A percentile compares a stretch with the other conserved stretches of the same genome.
Conservation (phyloP, 2,888 invertebrate species). For the Autographa pulchrina region DNA sequence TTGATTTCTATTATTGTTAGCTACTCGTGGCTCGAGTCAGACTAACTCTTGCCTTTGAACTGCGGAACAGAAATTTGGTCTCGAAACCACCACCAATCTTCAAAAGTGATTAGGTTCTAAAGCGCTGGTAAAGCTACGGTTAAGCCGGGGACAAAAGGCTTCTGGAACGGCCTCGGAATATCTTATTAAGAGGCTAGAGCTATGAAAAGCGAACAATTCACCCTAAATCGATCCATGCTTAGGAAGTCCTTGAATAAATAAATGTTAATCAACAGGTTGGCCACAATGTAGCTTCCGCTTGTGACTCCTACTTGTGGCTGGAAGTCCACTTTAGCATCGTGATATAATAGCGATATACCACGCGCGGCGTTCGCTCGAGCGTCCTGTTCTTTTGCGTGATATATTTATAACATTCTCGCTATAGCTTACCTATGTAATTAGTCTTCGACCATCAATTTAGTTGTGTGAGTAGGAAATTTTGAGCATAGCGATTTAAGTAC, state of each 20-base stretch:
- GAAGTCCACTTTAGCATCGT: background rate
- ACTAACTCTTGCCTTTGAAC: background rate
- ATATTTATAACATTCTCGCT: too few species aligned
- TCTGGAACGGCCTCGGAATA: background rate
- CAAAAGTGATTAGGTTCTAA: conserved; percentile 5
- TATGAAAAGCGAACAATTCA: background rate
- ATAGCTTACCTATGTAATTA: too few species aligned
- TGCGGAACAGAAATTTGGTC: background rate
- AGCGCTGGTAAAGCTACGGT: background rate
- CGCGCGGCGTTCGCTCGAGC: background rate
- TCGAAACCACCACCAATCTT: background rate
- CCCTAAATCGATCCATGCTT: background rate
- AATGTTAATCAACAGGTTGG: background rate
- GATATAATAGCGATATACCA: background rate
- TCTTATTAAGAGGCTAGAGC: background rate
- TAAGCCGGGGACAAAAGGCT: background rate
- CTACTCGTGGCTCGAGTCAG: background rate
- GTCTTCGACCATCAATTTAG: too few species aligned
- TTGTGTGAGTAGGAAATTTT: too few species aligned
- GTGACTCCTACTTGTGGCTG: background rate
- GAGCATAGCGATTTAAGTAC: too few species aligned
- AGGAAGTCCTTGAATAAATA: conserved; percentile 7
- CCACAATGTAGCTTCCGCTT: background rate
- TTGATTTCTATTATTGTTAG: background rate
- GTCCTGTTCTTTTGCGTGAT: too few species aligned